Evolutionary conservation across 2,888 invertebrate species (phyloP).

Genomic region (Argynnis bischoffii): DNA sequence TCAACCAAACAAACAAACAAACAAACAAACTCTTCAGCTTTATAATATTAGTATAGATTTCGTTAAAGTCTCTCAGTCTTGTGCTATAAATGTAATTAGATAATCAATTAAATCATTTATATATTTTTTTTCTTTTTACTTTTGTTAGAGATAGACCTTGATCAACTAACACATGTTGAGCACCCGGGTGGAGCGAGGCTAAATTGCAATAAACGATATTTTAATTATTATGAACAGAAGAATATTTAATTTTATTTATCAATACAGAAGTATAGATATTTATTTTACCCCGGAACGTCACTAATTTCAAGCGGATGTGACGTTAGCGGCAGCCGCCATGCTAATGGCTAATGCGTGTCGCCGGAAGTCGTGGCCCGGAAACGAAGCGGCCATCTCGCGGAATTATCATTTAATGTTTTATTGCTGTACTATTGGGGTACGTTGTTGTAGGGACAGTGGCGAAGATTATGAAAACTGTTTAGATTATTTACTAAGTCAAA

Average conservation of each 20-base stretch:
- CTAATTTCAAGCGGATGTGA: constrained; percentile 57
- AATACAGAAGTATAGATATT: constrained; percentile 22
- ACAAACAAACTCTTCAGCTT: too few species aligned
- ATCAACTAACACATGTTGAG: too few species aligned
- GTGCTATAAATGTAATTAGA: too few species aligned
- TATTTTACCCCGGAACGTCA: constrained; percentile 33
- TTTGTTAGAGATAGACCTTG: too few species aligned
- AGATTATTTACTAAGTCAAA: not conserved
- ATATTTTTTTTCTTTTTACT: too few species aligned
- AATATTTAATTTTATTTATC: not conserved
- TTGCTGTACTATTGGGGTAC: constrained; percentile 53
- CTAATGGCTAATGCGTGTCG: constrained; percentile 80
- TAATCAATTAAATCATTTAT: too few species aligned
- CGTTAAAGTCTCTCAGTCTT: too few species aligned
- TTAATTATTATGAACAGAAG: too few species aligned
- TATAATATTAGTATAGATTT: too few species aligned
- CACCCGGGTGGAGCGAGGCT: too few species aligned
- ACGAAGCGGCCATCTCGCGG: constrained; percentile 71
- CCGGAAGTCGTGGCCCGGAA: constrained; percentile 72
- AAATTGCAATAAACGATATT: too few species aligned
- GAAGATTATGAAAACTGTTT: not conserved
- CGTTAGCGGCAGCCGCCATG: constrained; percentile 69
- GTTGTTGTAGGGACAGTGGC: constrained; percentile 35
- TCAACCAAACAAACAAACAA: too few species aligned
- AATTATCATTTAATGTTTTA: constrained; percentile 79